These are phyloP conservation scores for Diplodus puntazzo DNA, from an alignment of 2,797 vertebrate species.

Conservation along the genomic window DNA sequence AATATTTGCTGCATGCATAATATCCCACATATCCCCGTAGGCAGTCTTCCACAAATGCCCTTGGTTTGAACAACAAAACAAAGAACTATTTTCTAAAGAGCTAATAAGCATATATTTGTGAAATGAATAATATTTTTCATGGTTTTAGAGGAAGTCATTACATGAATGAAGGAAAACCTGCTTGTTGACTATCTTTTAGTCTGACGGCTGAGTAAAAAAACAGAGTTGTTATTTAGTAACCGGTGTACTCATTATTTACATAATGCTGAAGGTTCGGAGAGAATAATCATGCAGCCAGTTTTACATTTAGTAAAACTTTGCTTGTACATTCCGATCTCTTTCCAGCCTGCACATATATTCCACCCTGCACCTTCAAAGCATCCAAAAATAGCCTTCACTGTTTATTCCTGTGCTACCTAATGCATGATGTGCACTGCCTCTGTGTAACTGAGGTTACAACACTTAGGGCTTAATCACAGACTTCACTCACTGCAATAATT, in stretches of 20 bases:
- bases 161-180: constrained; percentile 10
- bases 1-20: constrained; percentile 28
- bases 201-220: background rate
- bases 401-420: constrained; percentile 24
- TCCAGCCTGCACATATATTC: constrained; percentile 7
- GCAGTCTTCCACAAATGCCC: constrained; percentile 10
- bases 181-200: background rate
- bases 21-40: background rate
- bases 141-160: constrained; percentile 17
- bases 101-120: constrained; percentile 10
- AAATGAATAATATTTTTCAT: background rate
- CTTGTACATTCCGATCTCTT: constrained; percentile 9
- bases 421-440: constrained; percentile 5
- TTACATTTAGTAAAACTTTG: constrained; percentile 21
- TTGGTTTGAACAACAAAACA: constrained; percentile 9
- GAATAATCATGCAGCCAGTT: constrained; percentile 13
- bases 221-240: constrained; percentile 7
- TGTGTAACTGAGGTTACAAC: constrained; percentile 8
- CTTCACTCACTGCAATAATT: constrained; percentile 52
- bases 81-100: constrained; percentile 4
- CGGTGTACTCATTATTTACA: constrained; percentile 8
- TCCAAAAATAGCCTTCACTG: constrained; percentile 29
- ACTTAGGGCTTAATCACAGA: constrained; percentile 31
- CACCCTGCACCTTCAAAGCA: constrained; percentile 41
- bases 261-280: constrained; percentile 1